Evolutionary conservation across 1,140 invertebrate genomes (phyloP).

Genomic region (Drosophila miranda): DNA sequence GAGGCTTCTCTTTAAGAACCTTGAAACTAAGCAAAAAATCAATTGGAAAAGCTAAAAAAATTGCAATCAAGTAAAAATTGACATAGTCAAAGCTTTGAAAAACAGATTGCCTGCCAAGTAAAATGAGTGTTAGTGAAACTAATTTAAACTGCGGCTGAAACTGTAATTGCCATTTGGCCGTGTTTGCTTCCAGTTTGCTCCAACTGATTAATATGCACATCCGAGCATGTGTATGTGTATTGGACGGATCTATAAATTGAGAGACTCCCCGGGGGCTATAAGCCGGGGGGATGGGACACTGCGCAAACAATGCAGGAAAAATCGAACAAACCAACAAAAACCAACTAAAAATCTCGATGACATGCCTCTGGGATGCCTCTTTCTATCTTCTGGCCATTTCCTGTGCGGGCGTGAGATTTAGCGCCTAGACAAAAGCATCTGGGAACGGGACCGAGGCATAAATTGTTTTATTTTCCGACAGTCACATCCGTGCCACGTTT

Average conservation of each 20-base stretch:
- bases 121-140: conserved; percentile 10
- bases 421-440: conserved; percentile 71
- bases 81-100: conserved; percentile 6
- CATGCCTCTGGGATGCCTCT: conserved; percentile 2
- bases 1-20: no score
- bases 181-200: conserved; percentile 28
- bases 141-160: conserved; percentile 19
- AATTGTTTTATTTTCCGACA: conserved; percentile 71
- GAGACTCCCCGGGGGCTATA: background rate
- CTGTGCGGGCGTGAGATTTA: conserved; percentile 47
- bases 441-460: conserved; percentile 46
- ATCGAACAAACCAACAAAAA: conserved; percentile 14
- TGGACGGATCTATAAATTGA: background rate
- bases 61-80: conserved; percentile 31
- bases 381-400: conserved; percentile 9
- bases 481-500: conserved; percentile 68
- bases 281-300: background rate
- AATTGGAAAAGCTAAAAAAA: background rate
- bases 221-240: background rate
- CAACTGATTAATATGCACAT: conserved; percentile 17
- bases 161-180: conserved; percentile 15
- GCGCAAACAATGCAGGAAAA: no score
- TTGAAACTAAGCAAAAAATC: no score
- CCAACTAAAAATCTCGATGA: conserved; percentile 25
- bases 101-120: conserved; percentile 4